Base-by-base conservation (phyloP, 2,888 invertebrate genomes). In the Hypsopygia costalis region DNA sequence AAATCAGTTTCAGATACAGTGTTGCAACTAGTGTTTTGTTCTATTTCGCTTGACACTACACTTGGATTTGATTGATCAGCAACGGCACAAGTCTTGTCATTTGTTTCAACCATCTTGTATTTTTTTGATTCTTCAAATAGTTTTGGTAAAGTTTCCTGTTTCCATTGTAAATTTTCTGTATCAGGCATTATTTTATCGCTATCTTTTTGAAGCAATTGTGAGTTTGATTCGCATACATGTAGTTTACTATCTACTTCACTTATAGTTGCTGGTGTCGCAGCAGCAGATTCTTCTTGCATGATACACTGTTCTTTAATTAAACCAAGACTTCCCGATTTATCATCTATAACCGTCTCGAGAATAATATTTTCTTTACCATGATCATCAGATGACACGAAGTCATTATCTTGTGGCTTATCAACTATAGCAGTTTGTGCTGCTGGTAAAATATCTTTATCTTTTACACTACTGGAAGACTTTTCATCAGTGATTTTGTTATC, bases 401-500 rank as follows among this genome's bases (percentile, higher is more conserved):
- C 8, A 21, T 6, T 22, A 2, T 9, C 22, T 10, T 9, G 6
- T 3, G 28, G 16, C 9, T 28, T 20, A 22, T 11, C 11, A 16
- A 27, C n/a, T 32, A 52, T 39, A 43, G 48, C 31, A 46, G 40
- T 49, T 22, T 37, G 8, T 30, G 29, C 30, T 27, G 36, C 12
- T 20, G 21, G 10, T 12, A 34, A 6, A 34, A 20, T 36, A 22
- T 11, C 38, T 39, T 27, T 1, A 20, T 39, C 36, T 49, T 54
- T 50, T 52, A 56, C 44, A 52, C 49, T 63, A 62, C 43, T 62
- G 68, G 63, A 62, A 69, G 69, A 67, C 61, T 55, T 58, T 57
- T 62, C 55, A 56, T 64, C 57, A 57, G 61, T 64, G 59, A 68
- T 63, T 67, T 64, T 66, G 58, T 66, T 65, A 55, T 51, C 52